phyloP scores from a whole-genome alignment of 2,113 vertebrate genomes.

The cat (Felis catus) region F.catus_Fca126_mat1.0 CM031411.1:125301001-125301500 shows the following conservation, averaged over 20 bases:
- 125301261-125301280: background rate
- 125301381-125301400: background rate
- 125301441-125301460: background rate
- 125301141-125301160: background rate
- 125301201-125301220: background rate
- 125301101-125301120: background rate
- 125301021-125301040: background rate
- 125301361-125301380: background rate
- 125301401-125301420: background rate
- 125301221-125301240: background rate
- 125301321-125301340: background rate
- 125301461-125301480: constrained; percentile 31
- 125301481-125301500: constrained; percentile 38
- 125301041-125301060: background rate
- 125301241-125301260: background rate
- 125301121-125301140: background rate
- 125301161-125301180: background rate
- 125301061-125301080: background rate
- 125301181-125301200: background rate
- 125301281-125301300: background rate
- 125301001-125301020: background rate
- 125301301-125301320: background rate
- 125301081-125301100: background rate
- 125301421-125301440: constrained; percentile 44
- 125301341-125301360: background rate